Evolutionary conservation across 2,797 vertebrate genomes (phyloP).

Genomic region (Phrynocephalus guinanensis): DNA sequence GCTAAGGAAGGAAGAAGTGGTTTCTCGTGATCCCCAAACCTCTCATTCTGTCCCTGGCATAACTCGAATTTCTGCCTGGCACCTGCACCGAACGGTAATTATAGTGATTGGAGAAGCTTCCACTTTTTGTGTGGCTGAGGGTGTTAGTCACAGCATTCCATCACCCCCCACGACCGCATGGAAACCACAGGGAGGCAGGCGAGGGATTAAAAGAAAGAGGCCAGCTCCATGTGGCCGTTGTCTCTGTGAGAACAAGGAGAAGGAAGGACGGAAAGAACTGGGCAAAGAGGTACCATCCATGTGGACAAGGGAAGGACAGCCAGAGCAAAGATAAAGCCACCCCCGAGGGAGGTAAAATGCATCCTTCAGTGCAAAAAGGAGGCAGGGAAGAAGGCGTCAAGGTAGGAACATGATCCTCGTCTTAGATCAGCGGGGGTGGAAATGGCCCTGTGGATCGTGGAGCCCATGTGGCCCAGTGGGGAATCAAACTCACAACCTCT

Average conservation of each 20-base stretch:
- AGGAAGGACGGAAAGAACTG: neutral
- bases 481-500: no score
- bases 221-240: neutral
- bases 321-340: neutral
- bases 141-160: conserved; percentile 16
- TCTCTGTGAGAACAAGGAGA: neutral
- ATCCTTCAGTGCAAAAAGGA: neutral
- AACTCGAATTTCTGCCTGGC: conserved; percentile 48
- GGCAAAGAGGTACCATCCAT: neutral
- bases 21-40: no score
- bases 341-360: neutral
- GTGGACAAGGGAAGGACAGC: neutral
- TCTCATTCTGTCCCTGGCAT: neutral
- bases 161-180: neutral
- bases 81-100: conserved; percentile 15
- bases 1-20: neutral
- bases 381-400: neutral
- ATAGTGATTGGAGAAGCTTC: conserved; percentile 7
- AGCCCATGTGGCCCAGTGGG: no score
- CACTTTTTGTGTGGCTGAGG: neutral
- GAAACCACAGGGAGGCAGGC: neutral
- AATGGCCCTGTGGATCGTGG: no score
- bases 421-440: no score
- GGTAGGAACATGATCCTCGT: neutral
- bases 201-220: conserved; percentile 29